Evolutionary conservation across 2,113 vertebrate genomes (phyloP).

Genomic region (Mesembrinibis cayennensis): DNA sequence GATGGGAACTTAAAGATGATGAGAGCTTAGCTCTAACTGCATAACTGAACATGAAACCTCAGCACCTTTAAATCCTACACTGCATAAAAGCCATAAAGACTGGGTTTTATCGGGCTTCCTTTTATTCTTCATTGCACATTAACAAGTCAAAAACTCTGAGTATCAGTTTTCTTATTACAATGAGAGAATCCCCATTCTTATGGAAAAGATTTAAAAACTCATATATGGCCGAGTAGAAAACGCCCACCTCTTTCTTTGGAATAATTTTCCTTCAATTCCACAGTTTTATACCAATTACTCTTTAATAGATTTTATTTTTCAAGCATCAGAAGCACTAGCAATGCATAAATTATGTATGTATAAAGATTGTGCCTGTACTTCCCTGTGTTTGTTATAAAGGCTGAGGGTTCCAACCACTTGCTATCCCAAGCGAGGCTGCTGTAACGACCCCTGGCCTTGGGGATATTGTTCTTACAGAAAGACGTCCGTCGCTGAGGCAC

Average conservation of each 20-base stretch:
- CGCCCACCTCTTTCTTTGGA: not conserved
- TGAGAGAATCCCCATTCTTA: not conserved
- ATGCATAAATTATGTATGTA: not conserved
- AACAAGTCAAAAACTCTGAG: not conserved
- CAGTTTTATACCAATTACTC: not conserved
- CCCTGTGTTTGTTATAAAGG: not conserved
- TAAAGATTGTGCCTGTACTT: not conserved
- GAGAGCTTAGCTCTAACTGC: not conserved
- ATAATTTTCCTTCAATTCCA: not conserved
- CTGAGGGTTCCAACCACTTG: not conserved
- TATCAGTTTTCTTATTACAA: not conserved
- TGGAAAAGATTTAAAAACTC: not conserved
- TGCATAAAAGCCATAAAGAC: not conserved
- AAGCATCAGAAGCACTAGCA: not conserved
- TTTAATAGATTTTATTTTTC: not conserved
- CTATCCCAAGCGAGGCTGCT: not conserved
- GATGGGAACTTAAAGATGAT: not conserved
- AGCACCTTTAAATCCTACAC: not conserved
- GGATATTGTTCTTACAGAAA: not conserved
- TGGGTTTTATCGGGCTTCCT: not conserved
- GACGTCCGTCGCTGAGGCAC: rapidly evolving
- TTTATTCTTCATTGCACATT: not conserved
- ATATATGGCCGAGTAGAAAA: not conserved
- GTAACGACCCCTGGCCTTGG: not conserved
- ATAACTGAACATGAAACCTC: not conserved